These are phyloP conservation scores for Sisyra terminalis DNA, from an alignment of 2,888 invertebrate species.

Conservation along the genomic window DNA sequence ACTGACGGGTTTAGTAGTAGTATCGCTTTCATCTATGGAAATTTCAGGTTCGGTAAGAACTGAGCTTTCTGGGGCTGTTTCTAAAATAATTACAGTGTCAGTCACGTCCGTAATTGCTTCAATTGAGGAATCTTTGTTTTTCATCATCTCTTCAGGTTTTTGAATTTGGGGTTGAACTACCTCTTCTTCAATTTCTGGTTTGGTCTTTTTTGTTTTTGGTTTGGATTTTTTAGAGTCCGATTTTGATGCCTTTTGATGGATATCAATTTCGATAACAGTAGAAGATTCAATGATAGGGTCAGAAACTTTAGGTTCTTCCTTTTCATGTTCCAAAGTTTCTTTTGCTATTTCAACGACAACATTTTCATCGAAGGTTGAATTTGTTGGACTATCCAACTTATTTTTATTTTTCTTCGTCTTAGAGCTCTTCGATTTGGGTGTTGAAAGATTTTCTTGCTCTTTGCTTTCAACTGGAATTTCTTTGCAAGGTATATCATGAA, in stretches of 20 bases:
- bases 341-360: background rate
- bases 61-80: too few relatives aligned
- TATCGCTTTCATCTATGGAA: too few relatives aligned
- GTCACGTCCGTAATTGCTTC: background rate
- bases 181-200: too few relatives aligned
- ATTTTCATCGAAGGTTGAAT: background rate
- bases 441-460: background rate
- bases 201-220: too few relatives aligned
- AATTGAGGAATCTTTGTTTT: background rate
- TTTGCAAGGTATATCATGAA: too few relatives aligned
- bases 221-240: too few relatives aligned
- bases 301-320: background rate
- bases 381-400: background rate
- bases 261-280: too few relatives aligned
- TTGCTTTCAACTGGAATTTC: too few relatives aligned
- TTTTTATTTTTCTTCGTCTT: background rate
- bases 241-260: too few relatives aligned
- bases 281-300: background rate
- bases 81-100: too few relatives aligned
- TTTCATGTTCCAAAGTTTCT: background rate
- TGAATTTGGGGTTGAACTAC: background rate
- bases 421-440: background rate
- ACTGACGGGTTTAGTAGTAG: too few relatives aligned
- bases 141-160: background rate
- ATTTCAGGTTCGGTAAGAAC: too few relatives aligned